phyloP scores from a whole-genome alignment of 2,113 vertebrate species.

The Xiphophorus hellerii region DNA sequence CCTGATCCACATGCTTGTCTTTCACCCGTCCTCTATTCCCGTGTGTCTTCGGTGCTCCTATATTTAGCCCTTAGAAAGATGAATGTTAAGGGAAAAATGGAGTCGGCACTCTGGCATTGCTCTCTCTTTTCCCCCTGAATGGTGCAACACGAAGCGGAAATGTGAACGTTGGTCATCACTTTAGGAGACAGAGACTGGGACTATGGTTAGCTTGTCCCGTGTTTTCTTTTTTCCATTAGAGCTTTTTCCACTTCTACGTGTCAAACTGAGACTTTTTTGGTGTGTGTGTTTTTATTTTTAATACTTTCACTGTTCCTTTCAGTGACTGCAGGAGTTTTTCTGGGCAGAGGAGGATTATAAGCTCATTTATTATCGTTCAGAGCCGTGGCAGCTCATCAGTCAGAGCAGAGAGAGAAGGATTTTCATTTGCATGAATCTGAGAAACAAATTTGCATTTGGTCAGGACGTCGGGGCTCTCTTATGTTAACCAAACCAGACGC shows the following conservation, averaged over 20 bases:
- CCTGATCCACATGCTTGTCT: slow-evolving; percentile 58
- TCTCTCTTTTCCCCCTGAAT: not conserved
- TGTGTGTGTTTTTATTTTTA: not conserved
- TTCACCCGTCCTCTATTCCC: slow-evolving; percentile 72
- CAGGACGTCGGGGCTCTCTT: slow-evolving; percentile 12
- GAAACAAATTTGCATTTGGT: slow-evolving; percentile 50
- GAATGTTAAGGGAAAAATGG: slow-evolving; percentile 43
- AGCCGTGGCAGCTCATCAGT: slow-evolving; percentile 31
- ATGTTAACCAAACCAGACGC: slow-evolving; percentile 37
- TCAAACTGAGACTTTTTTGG: slow-evolving; percentile 18
- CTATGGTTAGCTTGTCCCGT: slow-evolving; percentile 24
- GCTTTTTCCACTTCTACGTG: slow-evolving; percentile 12
- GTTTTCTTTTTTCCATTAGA: slow-evolving; percentile 14
- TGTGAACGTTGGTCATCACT: slow-evolving; percentile 23
- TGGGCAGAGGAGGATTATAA: not conserved
- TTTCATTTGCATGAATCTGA: slow-evolving; percentile 64
- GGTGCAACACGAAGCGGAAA: slow-evolving; percentile 7
- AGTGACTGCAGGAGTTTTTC: not conserved
- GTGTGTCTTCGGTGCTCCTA: slow-evolving; percentile 60
- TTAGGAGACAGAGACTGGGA: slow-evolving; percentile 10
- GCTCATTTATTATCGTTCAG: slow-evolving; percentile 16
- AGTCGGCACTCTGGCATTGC: slow-evolving; percentile 48
- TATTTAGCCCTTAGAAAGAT: slow-evolving; percentile 69
- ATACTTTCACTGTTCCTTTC: not conserved
- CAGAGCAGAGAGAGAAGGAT: slow-evolving; percentile 4